Base-by-base conservation (phyloP, 2,113 vertebrate species). In the Sula dactylatra region DNA sequence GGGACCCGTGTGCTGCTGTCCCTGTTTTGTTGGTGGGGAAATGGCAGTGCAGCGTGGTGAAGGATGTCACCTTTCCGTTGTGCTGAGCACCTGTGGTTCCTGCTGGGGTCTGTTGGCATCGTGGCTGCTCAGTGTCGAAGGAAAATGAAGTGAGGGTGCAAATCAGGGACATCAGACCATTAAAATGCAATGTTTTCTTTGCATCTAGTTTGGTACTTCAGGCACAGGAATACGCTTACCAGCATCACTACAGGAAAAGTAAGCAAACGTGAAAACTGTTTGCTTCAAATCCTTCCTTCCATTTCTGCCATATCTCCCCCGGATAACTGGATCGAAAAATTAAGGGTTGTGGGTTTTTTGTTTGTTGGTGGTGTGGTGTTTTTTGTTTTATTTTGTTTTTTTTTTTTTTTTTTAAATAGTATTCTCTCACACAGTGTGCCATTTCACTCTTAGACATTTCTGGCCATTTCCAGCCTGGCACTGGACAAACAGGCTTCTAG, bases 101-200 rank as follows among this genome's bases (percentile, higher is more conserved):
- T 5, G 1, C 24, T 44, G 52, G 27, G 10, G 4, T 72, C 47
- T 62, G 1, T 10, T 80, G 54, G 27, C 40, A 21, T 66, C 1
- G 0, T 0, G 4, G 7, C 31, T 74, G 31, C 27, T 80, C 0
- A 0, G 17, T 8, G n/a, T 67, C 67, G 25, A 7, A n/a, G 61
- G 16, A 78, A 66, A 38, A 18, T 0, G 3, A 59, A 38, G 17
- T 3, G 0, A n/a, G 8, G 25, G 10, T 67, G 36, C 32, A 34
- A 49, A 31, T 6, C 1, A 1, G 58, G 24, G 38, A 29, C 1
- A 2, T 56, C 6, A 32, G 17, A 26, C 40, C 17, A 4, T n/a
- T 74, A 17, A 42, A 79, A 3, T 34, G 5, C 11, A 7, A 8
- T 20, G 47, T 34, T 64, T 45, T 44, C 8, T 69, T 67, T 47